Conservation (phyloP, 2,888 invertebrate genomes). For the Hecatera dysodea region DNA sequence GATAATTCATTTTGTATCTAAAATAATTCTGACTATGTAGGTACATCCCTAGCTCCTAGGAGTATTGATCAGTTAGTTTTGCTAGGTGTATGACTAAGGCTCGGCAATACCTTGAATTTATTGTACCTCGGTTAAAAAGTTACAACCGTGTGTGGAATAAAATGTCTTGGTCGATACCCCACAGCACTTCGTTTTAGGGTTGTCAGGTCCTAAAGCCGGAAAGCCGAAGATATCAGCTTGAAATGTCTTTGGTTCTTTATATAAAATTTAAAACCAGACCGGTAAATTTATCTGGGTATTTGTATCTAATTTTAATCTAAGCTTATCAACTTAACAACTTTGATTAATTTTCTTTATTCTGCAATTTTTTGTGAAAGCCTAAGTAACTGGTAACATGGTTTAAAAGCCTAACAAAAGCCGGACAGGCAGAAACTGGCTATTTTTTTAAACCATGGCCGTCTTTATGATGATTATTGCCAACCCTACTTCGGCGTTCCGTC, state of each 20-base stretch:
- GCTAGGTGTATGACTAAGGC: neutral
- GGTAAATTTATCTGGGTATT: too few relatives aligned
- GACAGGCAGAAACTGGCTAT: neutral
- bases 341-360: neutral
- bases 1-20: neutral
- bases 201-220: neutral
- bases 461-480: neutral
- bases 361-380: neutral
- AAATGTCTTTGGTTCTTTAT: neutral
- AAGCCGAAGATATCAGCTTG: neutral
- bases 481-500: slow-evolving; percentile 27
- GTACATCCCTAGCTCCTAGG: neutral
- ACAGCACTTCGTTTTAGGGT: slow-evolving; percentile 27
- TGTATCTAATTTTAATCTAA: neutral
- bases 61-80: slow-evolving; percentile 2
- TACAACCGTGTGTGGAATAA: slow-evolving; percentile 24
- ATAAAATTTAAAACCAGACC: neutral
- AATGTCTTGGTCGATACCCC: slow-evolving; percentile 39
- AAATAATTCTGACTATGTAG: neutral
- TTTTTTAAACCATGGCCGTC: neutral
- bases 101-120: slow-evolving; percentile 4
- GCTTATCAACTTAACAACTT: neutral
- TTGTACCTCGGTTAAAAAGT: slow-evolving; percentile 31
- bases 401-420: neutral
- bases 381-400: neutral